These are phyloP conservation scores for Idris sp. DNA, from an alignment of 1,140 invertebrate species.

Conservation along the genomic window DNA sequence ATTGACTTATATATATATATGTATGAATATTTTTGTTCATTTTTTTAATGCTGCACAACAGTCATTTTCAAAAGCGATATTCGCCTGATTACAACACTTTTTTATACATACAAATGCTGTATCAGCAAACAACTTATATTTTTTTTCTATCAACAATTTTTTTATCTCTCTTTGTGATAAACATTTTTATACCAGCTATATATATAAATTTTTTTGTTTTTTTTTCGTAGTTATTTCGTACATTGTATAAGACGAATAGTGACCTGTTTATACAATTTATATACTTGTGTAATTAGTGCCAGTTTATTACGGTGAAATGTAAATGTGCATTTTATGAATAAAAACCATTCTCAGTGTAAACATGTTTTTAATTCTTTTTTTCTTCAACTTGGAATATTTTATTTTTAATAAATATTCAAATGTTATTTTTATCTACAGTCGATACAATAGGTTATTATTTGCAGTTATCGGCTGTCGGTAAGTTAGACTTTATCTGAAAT, in stretches of 20 bases:
- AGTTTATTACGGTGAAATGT: conserved; percentile 61
- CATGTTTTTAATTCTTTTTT: neutral
- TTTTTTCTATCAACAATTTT: conserved; percentile 1
- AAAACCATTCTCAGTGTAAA: conserved; percentile 54
- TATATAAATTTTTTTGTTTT: conserved; percentile 22
- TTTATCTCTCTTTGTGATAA: neutral
- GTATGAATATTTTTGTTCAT: neutral
- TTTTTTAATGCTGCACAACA: conserved; percentile 10
- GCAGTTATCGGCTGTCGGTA: conserved; percentile 5
- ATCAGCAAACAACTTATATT: conserved; percentile 9
- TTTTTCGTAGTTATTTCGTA: conserved; percentile 51
- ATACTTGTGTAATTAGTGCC: conserved; percentile 62
- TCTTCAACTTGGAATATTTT: too few species aligned
- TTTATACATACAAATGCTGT: conserved; percentile 20
- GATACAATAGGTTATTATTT: too few species aligned
- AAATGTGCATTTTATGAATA: conserved; percentile 62
- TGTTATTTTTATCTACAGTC: too few species aligned
- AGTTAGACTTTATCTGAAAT: neutral
- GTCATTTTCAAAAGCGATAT: conserved; percentile 28
- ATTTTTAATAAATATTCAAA: too few species aligned
- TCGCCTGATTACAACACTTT: conserved; percentile 6
- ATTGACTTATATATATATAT: too few species aligned
- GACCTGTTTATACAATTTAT: conserved; percentile 64
- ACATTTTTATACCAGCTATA: neutral
- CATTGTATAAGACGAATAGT: conserved; percentile 60